Evolutionary conservation across 2,888 invertebrate genomes (phyloP).

Genomic region (Pandemis corylana): DNA sequence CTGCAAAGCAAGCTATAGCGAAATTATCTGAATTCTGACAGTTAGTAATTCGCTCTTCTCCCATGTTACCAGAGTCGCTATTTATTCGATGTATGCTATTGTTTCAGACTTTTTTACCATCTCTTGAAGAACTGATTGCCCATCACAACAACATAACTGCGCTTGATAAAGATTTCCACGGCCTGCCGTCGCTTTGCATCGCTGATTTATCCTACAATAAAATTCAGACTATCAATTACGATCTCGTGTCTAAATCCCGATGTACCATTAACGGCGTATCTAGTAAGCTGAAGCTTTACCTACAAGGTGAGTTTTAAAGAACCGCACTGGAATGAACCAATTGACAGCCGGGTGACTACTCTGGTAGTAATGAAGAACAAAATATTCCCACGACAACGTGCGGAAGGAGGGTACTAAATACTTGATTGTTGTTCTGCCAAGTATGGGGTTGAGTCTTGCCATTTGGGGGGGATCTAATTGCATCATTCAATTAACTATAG

Average conservation of each 20-base stretch:
- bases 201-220: conserved; percentile 92
- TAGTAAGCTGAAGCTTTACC: conserved; percentile 90
- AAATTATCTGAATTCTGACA: background rate
- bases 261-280: conserved; percentile 93
- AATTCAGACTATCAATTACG: conserved; percentile 89
- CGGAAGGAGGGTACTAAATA: background rate
- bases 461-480: background rate
- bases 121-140: conserved; percentile 90
- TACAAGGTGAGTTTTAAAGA: conserved; percentile 89
- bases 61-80: background rate
- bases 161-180: conserved; percentile 92
- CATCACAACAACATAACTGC: conserved; percentile 91
- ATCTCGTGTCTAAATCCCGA: conserved; percentile 91
- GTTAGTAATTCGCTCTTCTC: no score
- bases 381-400: no score
- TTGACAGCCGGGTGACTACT: background rate
- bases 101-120: conserved; percentile 91
- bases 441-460: background rate
- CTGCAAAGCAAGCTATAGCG: background rate
- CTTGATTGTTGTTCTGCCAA: background rate
- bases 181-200: conserved; percentile 91
- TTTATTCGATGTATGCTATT: conserved; percentile 28
- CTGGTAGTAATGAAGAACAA: no score
- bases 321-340: background rate
- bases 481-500: background rate